phyloP scores from a whole-genome alignment of 2,113 vertebrate species.

The Phoenicopterus ruber region DNA sequence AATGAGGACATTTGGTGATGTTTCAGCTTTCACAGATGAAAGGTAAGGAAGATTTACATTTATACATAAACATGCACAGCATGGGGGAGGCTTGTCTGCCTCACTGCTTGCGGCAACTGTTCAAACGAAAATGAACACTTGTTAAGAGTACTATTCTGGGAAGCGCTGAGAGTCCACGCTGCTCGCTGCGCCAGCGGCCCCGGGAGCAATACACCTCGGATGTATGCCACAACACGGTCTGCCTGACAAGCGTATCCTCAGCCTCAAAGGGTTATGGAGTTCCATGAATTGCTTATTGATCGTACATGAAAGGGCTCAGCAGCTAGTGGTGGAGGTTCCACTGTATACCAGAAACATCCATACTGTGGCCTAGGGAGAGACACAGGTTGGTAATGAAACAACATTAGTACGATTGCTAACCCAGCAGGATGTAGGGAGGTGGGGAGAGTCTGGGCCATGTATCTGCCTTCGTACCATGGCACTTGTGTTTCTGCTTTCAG shows the following conservation, averaged over 20 bases:
- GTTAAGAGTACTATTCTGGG: neutral
- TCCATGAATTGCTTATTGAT: neutral
- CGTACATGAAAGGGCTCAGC: neutral
- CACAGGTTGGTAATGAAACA: neutral
- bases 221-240: neutral
- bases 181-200: neutral
- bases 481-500: neutral
- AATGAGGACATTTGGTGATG: neutral
- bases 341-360: neutral
- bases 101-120: neutral
- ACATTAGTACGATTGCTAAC: neutral
- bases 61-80: slow-evolving; percentile 18
- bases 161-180: neutral
- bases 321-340: neutral
- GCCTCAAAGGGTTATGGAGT: neutral
- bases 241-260: neutral
- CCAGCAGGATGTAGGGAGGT: neutral
- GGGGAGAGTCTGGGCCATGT: neutral
- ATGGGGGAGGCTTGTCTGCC: neutral
- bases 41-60: slow-evolving; percentile 44
- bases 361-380: neutral
- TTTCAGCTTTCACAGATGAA: slow-evolving; percentile 38
- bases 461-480: neutral
- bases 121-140: slow-evolving; percentile 1
- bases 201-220: neutral